Conservation (phyloP, 2,113 vertebrate species). For the Otocyon megalotis region DNA sequence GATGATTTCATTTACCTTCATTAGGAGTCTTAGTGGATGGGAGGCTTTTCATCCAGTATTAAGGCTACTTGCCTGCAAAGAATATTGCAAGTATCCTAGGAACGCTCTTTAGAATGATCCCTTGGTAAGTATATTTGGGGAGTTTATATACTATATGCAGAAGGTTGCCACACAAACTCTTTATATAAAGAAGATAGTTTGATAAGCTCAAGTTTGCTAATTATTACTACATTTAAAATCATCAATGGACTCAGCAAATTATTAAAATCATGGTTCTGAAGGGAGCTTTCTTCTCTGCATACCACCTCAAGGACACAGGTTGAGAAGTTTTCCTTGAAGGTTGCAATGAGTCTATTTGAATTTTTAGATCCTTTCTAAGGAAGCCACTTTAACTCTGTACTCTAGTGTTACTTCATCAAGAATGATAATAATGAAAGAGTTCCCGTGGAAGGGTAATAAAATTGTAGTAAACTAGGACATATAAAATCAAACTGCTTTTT, state of each 20-base stretch:
- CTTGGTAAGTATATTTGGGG: neutral
- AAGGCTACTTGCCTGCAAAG: slow-evolving; percentile 67
- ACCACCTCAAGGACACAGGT: neutral
- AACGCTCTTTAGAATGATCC: neutral
- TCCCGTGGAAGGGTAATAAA: neutral
- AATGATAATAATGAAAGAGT: slow-evolving; percentile 20
- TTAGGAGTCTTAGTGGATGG: slow-evolving; percentile 78
- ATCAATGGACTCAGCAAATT: neutral
- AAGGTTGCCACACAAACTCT: slow-evolving; percentile 22
- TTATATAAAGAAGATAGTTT: slow-evolving; percentile 30
- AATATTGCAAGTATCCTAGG: slow-evolving; percentile 65
- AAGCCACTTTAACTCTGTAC: neutral
- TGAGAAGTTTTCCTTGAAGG: neutral
- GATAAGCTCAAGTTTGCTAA: neutral
- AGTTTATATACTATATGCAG: slow-evolving; percentile 61
- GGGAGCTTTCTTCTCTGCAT: neutral
- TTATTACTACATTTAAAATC: slow-evolving; percentile 18
- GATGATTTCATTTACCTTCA: slow-evolving; percentile 74
- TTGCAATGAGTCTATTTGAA: neutral
- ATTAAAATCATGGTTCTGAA: neutral
- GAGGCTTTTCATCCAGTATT: slow-evolving; percentile 75
- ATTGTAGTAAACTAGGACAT: neutral
- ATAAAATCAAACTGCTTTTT: neutral
- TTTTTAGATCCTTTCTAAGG: neutral
- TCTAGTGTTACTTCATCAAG: slow-evolving; percentile 11